A percentile compares a stretch with the other conserved stretches of the same genome.
These are phyloP conservation scores for Bubo blakistoni DNA, from an alignment of 2,113 vertebrate genomes.

Conservation along the genomic window DNA sequence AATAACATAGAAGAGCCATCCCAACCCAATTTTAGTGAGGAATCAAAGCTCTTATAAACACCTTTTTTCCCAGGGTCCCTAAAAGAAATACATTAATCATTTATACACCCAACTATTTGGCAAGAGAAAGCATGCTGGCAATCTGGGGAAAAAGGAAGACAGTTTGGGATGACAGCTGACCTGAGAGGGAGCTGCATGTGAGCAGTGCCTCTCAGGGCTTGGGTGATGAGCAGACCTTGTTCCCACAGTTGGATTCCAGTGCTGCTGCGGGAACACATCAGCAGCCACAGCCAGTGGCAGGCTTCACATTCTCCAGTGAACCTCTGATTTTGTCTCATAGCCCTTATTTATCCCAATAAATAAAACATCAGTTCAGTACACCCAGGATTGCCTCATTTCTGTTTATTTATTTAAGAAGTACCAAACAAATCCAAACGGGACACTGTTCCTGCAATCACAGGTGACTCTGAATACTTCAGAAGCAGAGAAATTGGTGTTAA, in stretches of 20 bases:
- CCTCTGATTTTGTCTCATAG: background rate
- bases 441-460: background rate
- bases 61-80: background rate
- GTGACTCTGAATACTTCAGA: background rate
- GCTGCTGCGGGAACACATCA: background rate
- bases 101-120: background rate
- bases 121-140: background rate
- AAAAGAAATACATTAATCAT: background rate
- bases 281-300: background rate
- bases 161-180: background rate
- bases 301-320: background rate
- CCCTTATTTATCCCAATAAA: background rate
- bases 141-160: background rate
- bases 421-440: background rate
- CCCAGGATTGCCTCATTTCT: background rate
- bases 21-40: background rate
- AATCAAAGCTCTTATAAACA: background rate
- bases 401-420: background rate
- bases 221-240: background rate
- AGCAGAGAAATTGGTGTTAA: background rate
- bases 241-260: background rate
- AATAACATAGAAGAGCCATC: background rate
- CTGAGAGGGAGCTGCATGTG: background rate
- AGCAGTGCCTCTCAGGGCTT: background rate
- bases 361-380: background rate